Evolutionary conservation across 2,888 invertebrate species (phyloP).

Genomic region (Loripinus fragilis): DNA sequence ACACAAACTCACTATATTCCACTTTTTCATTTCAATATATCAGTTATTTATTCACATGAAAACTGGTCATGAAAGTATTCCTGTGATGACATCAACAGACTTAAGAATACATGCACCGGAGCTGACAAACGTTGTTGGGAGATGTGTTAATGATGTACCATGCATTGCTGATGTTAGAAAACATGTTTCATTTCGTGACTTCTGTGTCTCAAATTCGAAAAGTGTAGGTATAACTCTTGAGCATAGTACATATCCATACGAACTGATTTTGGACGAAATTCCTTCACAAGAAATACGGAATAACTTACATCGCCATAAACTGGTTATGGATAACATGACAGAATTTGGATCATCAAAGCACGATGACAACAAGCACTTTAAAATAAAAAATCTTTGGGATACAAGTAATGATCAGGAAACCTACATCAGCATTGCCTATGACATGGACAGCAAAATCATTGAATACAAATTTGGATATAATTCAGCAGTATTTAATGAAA

Average conservation of each 20-base stretch:
- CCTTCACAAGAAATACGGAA: neutral
- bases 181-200: neutral
- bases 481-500: neutral
- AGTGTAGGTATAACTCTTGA: neutral
- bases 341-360: neutral
- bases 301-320: neutral
- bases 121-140: neutral
- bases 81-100: neutral
- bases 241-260: neutral
- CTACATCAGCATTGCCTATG: neutral
- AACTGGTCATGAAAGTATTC: neutral
- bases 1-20: neutral
- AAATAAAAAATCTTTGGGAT: neutral
- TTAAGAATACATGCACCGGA: neutral
- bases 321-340: constrained; percentile 4
- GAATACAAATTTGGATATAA: neutral
- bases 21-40: constrained; percentile 5
- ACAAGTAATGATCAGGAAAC: neutral
- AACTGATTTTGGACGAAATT: neutral
- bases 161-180: neutral
- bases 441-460: neutral
- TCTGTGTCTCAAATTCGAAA: neutral
- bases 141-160: constrained; percentile 17
- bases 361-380: neutral
- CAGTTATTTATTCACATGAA: neutral